These are phyloP conservation scores for Scaptomyza hsui DNA, from an alignment of 1,140 invertebrate species.

Conservation along the genomic window DNA sequence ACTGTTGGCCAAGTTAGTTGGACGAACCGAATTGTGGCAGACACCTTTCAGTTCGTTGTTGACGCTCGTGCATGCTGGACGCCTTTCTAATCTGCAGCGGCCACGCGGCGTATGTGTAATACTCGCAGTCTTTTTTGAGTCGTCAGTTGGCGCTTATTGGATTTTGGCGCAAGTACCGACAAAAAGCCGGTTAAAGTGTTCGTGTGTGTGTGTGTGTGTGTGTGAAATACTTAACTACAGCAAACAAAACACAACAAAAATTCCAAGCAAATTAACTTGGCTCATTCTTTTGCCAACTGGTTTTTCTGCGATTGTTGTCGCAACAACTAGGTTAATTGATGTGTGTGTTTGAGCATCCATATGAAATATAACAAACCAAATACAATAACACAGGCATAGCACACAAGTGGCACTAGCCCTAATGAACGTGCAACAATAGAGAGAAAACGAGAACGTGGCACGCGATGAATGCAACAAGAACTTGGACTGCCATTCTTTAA, in stretches of 20 bases:
- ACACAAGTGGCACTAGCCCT: conserved; percentile 11
- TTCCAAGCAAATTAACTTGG: conserved; percentile 75
- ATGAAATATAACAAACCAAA: conserved; percentile 37
- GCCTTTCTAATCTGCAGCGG: conserved; percentile 5
- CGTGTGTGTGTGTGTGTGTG: conserved; percentile 12
- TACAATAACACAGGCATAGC: conserved; percentile 42
- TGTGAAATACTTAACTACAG: conserved; percentile 53
- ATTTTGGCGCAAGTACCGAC: conserved; percentile 60
- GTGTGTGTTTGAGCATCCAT: conserved; percentile 53
- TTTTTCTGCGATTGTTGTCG: conserved; percentile 40
- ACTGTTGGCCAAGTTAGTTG: conserved; percentile 11
- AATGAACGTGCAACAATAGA: conserved; percentile 47
- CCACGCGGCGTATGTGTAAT: conserved; percentile 59
- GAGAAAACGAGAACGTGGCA: conserved; percentile 6
- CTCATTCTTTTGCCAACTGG: conserved; percentile 46
- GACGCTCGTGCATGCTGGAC: conserved; percentile 61
- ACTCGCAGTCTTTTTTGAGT: conserved; percentile 1
- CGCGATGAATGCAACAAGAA: conserved; percentile 47
- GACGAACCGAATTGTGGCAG: conserved; percentile 4
- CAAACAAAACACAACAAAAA: conserved; percentile 40
- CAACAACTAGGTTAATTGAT: conserved; percentile 70
- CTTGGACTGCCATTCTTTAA: conserved; percentile 1
- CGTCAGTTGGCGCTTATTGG: conserved; percentile 60
- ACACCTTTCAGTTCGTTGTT: conserved; percentile 63
- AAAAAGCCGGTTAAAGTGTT: conserved; percentile 75